These are phyloP conservation scores for Melanocharis versteri DNA, from an alignment of 2,113 vertebrate genomes.

Conservation along the genomic window DNA sequence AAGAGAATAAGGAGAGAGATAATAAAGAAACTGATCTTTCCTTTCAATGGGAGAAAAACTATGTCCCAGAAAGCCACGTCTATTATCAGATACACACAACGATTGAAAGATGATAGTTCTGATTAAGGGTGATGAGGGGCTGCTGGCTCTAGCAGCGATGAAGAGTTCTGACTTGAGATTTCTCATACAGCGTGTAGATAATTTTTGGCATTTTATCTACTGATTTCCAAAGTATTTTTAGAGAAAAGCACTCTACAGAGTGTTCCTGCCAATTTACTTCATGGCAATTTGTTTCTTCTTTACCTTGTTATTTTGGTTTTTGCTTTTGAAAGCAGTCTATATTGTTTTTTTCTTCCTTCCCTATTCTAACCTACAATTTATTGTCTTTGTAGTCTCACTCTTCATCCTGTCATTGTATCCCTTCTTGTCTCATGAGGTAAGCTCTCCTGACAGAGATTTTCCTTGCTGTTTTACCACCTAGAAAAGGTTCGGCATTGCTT, in stretches of 20 bases:
- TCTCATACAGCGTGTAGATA: neutral
- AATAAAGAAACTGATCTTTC: neutral
- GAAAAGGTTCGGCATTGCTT: neutral
- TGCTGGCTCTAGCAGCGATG: neutral
- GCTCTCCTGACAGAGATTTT: neutral
- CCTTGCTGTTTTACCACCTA: neutral
- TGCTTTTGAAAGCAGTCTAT: neutral
- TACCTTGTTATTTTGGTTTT: neutral
- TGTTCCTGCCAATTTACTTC: neutral
- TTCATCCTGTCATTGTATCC: neutral
- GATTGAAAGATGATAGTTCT: neutral
- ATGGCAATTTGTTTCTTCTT: neutral
- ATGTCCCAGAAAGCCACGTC: neutral
- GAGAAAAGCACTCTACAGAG: neutral
- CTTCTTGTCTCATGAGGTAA: neutral
- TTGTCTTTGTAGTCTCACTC: neutral
- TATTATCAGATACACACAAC: neutral
- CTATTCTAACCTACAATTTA: neutral
- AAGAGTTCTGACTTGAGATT: neutral
- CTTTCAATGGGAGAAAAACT: neutral
- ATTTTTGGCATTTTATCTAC: neutral
- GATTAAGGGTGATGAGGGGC: neutral
- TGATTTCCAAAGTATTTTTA: neutral
- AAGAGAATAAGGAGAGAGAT: neutral
- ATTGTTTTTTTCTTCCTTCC: neutral